phyloP scores from a whole-genome alignment of 53 echinoderm and acorn worm species.

The Echinometra lucunter region DNA sequence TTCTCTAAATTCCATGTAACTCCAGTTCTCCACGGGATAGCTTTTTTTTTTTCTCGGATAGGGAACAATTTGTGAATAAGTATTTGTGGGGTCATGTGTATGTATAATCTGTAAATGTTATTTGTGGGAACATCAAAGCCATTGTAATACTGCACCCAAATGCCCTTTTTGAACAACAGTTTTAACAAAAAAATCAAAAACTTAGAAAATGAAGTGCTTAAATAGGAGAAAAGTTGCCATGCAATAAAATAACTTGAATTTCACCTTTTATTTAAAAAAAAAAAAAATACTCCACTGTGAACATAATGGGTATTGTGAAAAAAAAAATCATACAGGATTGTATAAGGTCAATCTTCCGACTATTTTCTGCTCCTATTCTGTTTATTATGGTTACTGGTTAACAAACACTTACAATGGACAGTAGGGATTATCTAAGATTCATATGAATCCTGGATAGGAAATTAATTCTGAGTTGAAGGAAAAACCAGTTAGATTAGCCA shows the following conservation, averaged over 20 bases:
- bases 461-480: neutral
- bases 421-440: slow-evolving; percentile 10
- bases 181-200: neutral
- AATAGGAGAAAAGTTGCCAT: too few relatives aligned
- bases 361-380: neutral
- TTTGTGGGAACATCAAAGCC: neutral
- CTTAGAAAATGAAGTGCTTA: neutral
- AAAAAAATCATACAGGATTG: neutral
- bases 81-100: neutral
- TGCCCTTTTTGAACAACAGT: neutral
- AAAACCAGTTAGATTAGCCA: neutral
- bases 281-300: too few relatives aligned
- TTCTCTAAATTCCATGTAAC: too few relatives aligned
- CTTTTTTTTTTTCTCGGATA: too few relatives aligned
- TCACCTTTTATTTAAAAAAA: too few relatives aligned
- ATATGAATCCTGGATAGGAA: neutral
- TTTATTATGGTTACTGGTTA: neutral
- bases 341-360: neutral
- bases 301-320: too few relatives aligned
- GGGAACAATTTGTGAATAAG: too few relatives aligned
- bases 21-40: too few relatives aligned
- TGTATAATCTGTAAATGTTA: neutral
- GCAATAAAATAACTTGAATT: too few relatives aligned
- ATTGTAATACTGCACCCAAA: neutral
- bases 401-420: neutral